A percentile compares a stretch with the other conserved stretches of the same genome.
Conservation (phyloP, 2,888 invertebrate species). For the Habroteleia sp. region DNA sequence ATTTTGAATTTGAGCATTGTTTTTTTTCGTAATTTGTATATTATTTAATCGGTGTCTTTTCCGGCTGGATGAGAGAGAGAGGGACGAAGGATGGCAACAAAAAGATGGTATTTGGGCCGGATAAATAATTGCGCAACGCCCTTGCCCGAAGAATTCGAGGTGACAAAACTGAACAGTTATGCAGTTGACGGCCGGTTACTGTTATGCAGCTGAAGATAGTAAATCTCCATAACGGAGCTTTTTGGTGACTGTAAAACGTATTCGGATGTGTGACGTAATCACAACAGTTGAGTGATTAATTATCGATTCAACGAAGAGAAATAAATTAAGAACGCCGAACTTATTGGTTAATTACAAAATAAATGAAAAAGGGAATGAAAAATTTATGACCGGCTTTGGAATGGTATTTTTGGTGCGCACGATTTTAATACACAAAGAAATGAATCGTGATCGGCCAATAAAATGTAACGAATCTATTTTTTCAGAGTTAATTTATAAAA, state of each 20-base stretch:
- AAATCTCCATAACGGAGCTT: conserved; percentile 34
- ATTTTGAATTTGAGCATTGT: not conserved
- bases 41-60: not conserved
- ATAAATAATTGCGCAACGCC: conserved; percentile 24
- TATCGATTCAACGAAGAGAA: conserved; percentile 18
- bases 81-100: conserved; percentile 3
- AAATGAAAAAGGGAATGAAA: not conserved
- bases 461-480: no score
- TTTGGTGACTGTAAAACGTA: conserved; percentile 9
- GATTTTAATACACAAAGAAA: no score
- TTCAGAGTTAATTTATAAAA: no score
- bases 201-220: conserved; percentile 45
- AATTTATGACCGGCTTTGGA: no score
- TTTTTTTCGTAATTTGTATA: conserved; percentile 1
- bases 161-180: conserved; percentile 52
- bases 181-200: conserved; percentile 31
- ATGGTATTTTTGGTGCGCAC: no score
- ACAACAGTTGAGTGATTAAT: conserved; percentile 18
- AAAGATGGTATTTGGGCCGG: conserved; percentile 19
- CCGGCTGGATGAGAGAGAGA: not conserved
- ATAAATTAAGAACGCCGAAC: conserved; percentile 21
- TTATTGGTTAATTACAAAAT: conserved; percentile 14
- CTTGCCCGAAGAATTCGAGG: conserved; percentile 14
- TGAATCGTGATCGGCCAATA: no score
- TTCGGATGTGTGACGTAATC: conserved; percentile 21